Evolutionary conservation across 2,888 invertebrate genomes (phyloP).

Genomic region (Sphaeridia pumilis): DNA sequence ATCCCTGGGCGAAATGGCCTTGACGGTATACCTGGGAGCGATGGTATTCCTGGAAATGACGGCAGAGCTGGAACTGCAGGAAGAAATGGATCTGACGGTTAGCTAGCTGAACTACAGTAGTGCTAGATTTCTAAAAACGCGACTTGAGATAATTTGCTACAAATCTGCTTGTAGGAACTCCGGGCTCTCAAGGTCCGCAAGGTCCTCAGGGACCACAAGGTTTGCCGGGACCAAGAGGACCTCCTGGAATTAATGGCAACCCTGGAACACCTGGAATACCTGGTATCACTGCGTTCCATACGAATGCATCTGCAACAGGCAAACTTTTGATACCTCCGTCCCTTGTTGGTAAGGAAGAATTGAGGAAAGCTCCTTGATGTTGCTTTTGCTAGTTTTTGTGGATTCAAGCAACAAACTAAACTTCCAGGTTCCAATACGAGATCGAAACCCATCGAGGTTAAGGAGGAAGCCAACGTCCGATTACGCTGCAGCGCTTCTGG

Average conservation of each 20-base stretch:
- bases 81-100: conserved; percentile 51
- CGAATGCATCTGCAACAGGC: conserved; percentile 45
- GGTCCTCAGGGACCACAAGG: conserved; percentile 65
- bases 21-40: conserved; percentile 56
- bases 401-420: neutral
- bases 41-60: conserved; percentile 60
- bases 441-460: conserved; percentile 51
- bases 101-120: neutral
- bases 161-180: conserved; percentile 46
- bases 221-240: conserved; percentile 45
- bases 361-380: neutral
- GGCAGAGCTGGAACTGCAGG: conserved; percentile 49
- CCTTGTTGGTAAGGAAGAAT: conserved; percentile 52
- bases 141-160: neutral
- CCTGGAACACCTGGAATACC: conserved; percentile 45
- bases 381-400: neutral
- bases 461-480: conserved; percentile 69
- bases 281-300: conserved; percentile 56
- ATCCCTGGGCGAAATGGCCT: conserved; percentile 64
- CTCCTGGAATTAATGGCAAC: conserved; percentile 46
- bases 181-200: conserved; percentile 54
- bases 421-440: conserved; percentile 16
- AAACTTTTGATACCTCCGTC: conserved; percentile 73
- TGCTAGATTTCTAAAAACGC: neutral
- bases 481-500: conserved; percentile 70